Evolutionary conservation across 2,888 invertebrate genomes (phyloP).

Genomic region (Monochamus alternatus): DNA sequence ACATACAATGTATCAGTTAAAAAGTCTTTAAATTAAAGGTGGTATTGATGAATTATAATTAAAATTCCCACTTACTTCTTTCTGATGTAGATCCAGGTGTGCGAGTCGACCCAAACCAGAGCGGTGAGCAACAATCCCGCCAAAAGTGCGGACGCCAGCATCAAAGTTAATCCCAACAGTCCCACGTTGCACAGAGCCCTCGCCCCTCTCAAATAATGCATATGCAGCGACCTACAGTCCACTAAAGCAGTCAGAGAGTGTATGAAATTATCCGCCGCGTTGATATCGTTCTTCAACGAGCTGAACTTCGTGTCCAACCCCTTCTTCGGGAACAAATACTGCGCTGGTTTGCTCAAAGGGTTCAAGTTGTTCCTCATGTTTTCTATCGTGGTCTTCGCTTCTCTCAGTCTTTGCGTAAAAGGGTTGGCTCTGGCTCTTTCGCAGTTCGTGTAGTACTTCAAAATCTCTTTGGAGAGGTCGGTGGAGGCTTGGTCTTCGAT

Average conservation of each 20-base stretch:
- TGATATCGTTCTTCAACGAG: constrained; percentile 84
- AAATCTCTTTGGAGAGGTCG: constrained; percentile 67
- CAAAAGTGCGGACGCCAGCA: constrained; percentile 88
- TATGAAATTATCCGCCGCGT: constrained; percentile 82
- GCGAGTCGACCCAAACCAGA: constrained; percentile 94
- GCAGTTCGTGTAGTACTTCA: constrained; percentile 82
- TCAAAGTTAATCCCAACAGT: constrained; percentile 86
- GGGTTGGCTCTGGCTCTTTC: constrained; percentile 86
- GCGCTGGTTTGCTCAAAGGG: constrained; percentile 72
- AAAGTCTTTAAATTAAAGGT: too few species aligned
- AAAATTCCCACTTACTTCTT: constrained; percentile 78
- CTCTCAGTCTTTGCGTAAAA: constrained; percentile 86
- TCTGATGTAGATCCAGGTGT: constrained; percentile 97
- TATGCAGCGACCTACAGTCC: constrained; percentile 88
- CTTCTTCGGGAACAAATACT: constrained; percentile 71
- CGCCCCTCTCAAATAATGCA: constrained; percentile 84
- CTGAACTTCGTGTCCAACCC: constrained; percentile 81
- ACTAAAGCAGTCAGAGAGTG: constrained; percentile 81
- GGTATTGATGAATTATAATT: too few species aligned
- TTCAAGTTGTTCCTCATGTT: constrained; percentile 73
- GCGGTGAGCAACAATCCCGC: constrained; percentile 93
- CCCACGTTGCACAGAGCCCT: constrained; percentile 89
- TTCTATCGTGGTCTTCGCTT: constrained; percentile 73
- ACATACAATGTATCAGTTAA: too few species aligned
- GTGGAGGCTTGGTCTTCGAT: constrained; percentile 67